A percentile compares a stretch with the other conserved stretches of the same genome.
These are phyloP conservation scores for Anableps anableps DNA, from an alignment of 2,797 vertebrate species.

Conservation along the genomic window DNA sequence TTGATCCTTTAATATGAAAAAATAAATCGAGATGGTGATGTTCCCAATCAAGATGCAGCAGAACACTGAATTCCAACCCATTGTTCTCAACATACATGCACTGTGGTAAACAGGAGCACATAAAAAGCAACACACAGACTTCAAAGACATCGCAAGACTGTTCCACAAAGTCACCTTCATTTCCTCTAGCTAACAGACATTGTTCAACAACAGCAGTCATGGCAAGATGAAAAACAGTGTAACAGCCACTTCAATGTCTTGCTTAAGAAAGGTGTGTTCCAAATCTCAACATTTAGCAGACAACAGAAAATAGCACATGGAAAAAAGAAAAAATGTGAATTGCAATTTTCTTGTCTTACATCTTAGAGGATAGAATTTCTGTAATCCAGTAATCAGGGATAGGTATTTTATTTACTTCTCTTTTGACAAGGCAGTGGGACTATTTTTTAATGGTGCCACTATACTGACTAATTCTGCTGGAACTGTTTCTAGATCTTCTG, in stretches of 20 bases:
- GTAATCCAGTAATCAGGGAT: background rate
- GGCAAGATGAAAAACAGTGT: background rate
- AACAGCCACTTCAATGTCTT: background rate
- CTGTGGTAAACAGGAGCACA: background rate
- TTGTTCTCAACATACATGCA: background rate
- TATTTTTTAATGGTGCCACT: background rate
- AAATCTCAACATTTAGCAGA: background rate
- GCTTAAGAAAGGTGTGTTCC: background rate
- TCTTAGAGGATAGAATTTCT: background rate
- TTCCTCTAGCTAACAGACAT: background rate
- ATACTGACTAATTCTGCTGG: background rate
- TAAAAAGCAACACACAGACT: background rate
- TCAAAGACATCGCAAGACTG: background rate
- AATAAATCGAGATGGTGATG: background rate
- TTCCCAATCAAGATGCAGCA: background rate
- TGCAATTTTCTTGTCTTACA: background rate
- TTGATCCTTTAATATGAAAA: background rate
- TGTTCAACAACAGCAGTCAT: background rate
- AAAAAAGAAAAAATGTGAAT: background rate
- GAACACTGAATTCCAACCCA: background rate
- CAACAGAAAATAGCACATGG: background rate
- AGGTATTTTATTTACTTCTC: background rate
- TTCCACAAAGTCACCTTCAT: background rate
- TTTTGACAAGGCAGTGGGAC: background rate
- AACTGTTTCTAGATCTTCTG: background rate